Base-by-base conservation (phyloP, 2,888 invertebrate species). In the Pyrrhia umbra region DNA sequence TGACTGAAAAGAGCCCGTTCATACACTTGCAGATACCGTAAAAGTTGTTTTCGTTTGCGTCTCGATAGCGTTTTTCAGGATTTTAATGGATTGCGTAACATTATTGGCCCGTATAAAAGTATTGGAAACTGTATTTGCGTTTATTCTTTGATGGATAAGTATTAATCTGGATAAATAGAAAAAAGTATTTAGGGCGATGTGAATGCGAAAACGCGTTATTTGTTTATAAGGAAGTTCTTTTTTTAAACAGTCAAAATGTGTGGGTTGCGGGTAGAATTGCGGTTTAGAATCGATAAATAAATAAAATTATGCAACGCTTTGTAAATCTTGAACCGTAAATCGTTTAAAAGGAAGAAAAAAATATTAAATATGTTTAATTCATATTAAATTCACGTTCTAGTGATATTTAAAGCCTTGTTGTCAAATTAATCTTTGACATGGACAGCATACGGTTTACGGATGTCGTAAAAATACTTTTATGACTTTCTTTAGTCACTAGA, bases 1-100 rank as follows among this genome's bases (percentile, higher is more conserved):
- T 85, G 80, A 78, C 90, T 92, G 93, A 91, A 92, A 92, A 86
- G 85, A 86, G 86, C 75, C 73, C 83, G 82, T 86, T 85, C 80
- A 81, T 81, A 77, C 68, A 79, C 83, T 80, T 79, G 84, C 81
- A 82, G 87, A 88, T 86, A 86, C 89, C 89, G 84, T 91, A 91
- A 90, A 92, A 90, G 87, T 90, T 90, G 88, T 87, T 85, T 86
- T 85, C 73, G 71, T 85, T 72, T 70, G 74, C 80, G 74, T 83
- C 84, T 84, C 73, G 77, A 79, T 65, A 59, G 47, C 59, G 51
- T 73, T 74, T 76, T 83, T 85, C 77, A 67, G 58, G 47, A 68
- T 58, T 64, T 76, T 70, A 79, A 70, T 61, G 69, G 71, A 79
- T 92, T 91, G 90, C 91, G 92, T 90, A 92, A 92, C 82, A 77